These are phyloP conservation scores for Dioctria linearis DNA, from an alignment of 2,888 invertebrate genomes.

Conservation along the genomic window DNA sequence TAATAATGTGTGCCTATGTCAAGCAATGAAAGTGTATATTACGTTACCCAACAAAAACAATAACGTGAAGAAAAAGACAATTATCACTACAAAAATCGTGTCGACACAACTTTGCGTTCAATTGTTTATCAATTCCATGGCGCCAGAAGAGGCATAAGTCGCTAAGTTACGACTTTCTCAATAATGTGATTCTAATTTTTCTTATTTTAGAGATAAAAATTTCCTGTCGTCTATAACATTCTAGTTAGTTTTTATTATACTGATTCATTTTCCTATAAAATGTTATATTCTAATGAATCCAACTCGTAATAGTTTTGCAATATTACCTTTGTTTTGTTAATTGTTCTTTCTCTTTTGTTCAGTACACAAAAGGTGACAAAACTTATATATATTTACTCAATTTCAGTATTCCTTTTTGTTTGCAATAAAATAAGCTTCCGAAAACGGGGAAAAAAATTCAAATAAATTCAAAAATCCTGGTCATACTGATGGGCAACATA, in stretches of 20 bases:
- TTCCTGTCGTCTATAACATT: constrained; percentile 12
- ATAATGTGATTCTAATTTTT: constrained; percentile 24
- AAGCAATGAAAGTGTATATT: constrained; percentile 20
- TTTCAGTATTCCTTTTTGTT: constrained; percentile 4
- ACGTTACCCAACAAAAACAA: background rate
- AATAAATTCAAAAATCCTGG: background rate
- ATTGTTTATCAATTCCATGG: constrained; percentile 16
- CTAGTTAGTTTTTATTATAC: background rate
- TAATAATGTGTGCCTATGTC: constrained; percentile 26
- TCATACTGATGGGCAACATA: background rate
- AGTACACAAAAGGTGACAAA: no score
- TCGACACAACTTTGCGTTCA: constrained; percentile 17
- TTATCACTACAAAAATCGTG: background rate
- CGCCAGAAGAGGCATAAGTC: constrained; percentile 32
- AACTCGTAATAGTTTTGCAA: constrained; percentile 15
- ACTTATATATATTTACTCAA: background rate
- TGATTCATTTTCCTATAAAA: background rate
- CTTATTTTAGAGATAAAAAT: constrained; percentile 21
- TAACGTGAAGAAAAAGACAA: background rate
- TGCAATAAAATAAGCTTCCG: no score
- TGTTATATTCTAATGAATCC: background rate
- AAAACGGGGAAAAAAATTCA: background rate
- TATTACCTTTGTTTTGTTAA: background rate
- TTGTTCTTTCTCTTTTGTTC: background rate
- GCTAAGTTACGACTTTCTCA: constrained; percentile 23